Conservation (phyloP, 2,888 invertebrate genomes). For the Dasysyrphus albostriatus region DNA sequence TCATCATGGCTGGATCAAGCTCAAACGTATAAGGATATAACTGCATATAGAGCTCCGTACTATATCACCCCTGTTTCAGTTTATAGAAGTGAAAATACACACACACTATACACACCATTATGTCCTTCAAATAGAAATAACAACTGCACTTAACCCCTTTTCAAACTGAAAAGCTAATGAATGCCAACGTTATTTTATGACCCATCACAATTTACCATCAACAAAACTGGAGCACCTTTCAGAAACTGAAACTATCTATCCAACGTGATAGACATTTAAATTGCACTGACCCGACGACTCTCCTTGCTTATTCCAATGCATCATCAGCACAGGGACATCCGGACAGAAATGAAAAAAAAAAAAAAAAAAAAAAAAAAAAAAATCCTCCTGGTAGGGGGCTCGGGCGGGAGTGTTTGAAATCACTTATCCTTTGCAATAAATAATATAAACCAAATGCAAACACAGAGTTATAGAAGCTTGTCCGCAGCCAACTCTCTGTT, state of each 20-base stretch:
- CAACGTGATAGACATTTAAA: conserved; percentile 73
- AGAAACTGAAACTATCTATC: conserved; percentile 65
- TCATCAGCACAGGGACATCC: conserved; percentile 26
- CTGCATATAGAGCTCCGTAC: neutral
- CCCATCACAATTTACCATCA: conserved; percentile 40
- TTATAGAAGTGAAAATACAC: neutral
- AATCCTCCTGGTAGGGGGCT: neutral
- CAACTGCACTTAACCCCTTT: conserved; percentile 44
- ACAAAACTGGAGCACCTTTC: conserved; percentile 47
- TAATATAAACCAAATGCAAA: conserved; percentile 67
- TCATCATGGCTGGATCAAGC: conserved; percentile 20
- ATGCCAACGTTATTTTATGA: conserved; percentile 38
- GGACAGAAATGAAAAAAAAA: neutral
- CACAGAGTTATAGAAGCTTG: conserved; percentile 46
- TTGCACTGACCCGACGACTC: conserved; percentile 37
- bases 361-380: neutral
- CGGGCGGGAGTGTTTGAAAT: conserved; percentile 25
- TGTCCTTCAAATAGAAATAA: conserved; percentile 37
- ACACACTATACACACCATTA: neutral
- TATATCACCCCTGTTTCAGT: neutral
- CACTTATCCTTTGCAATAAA: conserved; percentile 67
- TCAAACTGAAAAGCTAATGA: conserved; percentile 42
- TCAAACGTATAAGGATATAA: conserved; percentile 15
- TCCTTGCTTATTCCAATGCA: conserved; percentile 16
- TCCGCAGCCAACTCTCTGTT: conserved; percentile 38